phyloP scores from a whole-genome alignment of 2,797 vertebrate genomes.

The Dipus sagitta region DNA sequence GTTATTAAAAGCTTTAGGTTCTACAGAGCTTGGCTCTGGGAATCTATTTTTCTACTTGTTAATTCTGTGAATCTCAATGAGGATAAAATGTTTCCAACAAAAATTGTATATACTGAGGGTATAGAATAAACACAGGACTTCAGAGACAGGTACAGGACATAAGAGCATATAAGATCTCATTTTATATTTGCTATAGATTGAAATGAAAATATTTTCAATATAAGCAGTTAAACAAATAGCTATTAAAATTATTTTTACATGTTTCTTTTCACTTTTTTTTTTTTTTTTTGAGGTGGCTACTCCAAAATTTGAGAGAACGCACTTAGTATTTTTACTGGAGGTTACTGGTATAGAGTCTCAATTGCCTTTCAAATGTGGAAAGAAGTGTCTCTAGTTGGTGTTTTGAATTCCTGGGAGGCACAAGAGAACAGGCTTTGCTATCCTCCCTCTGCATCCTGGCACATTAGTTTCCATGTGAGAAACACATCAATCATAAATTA shows the following conservation, averaged over 20 bases:
- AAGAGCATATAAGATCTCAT: not conserved
- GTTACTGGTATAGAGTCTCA: not conserved
- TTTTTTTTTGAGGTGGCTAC: not conserved
- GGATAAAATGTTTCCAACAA: not conserved
- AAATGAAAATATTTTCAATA: conserved; percentile 17
- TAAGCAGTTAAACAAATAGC: not conserved
- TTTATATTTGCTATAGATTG: conserved; percentile 6
- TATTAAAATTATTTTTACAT: conserved; percentile 2
- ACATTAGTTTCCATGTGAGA: not conserved
- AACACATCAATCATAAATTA: conserved; percentile 29
- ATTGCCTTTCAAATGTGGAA: not conserved
- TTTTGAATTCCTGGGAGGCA: not conserved
- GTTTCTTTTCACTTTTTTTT: no score
- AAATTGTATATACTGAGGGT: not conserved
- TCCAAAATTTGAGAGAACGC: conserved; percentile 6
- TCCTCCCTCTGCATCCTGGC: not conserved
- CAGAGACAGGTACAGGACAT: not conserved
- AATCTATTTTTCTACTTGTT: conserved; percentile 45
- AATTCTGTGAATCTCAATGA: conserved; percentile 55
- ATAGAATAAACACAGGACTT: conserved; percentile 43
- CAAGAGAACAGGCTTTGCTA: not conserved
- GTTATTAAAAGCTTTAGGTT: conserved; percentile 39
- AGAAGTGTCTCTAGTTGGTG: not conserved
- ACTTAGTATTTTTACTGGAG: not conserved
- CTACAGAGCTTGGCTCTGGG: not conserved